phyloP scores from a whole-genome alignment of 2,113 vertebrate species.

The Hystrix brachyura region DNA sequence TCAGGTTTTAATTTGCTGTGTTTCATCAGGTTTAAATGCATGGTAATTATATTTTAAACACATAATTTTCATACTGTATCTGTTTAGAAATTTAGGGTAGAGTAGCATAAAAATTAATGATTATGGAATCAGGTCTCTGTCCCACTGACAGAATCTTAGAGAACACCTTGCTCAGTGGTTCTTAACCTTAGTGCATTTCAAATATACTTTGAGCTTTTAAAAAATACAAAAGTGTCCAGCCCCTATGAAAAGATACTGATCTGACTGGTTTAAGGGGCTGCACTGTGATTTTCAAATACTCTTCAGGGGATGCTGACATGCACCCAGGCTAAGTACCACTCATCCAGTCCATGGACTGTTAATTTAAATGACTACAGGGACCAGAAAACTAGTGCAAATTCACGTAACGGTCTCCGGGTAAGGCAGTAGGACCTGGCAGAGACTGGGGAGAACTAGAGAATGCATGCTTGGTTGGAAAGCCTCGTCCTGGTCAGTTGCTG shows the following conservation, averaged over 20 bases:
- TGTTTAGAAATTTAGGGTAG: background rate
- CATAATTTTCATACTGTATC: background rate
- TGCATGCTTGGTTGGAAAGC: background rate
- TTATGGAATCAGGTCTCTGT: background rate
- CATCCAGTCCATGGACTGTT: background rate
- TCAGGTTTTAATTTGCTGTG: background rate
- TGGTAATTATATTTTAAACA: background rate
- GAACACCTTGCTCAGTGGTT: background rate
- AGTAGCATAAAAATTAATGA: background rate
- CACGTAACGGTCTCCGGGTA: background rate
- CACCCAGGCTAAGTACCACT: background rate
- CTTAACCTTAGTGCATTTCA: slow-evolving; percentile 7
- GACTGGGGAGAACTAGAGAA: background rate
- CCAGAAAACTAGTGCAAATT: background rate
- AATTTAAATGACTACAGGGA: background rate
- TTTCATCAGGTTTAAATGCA: slow-evolving; percentile 4
- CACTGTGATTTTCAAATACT: background rate
- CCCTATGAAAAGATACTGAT: background rate
- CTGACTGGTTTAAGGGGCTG: background rate
- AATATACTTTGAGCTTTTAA: background rate
- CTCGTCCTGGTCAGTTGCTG: background rate
- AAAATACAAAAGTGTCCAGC: background rate
- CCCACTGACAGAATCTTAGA: background rate
- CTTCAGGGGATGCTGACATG: background rate
- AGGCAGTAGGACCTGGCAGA: background rate